Conservation (phyloP, 1,140 invertebrate species). For the Formica selysi region DNA sequence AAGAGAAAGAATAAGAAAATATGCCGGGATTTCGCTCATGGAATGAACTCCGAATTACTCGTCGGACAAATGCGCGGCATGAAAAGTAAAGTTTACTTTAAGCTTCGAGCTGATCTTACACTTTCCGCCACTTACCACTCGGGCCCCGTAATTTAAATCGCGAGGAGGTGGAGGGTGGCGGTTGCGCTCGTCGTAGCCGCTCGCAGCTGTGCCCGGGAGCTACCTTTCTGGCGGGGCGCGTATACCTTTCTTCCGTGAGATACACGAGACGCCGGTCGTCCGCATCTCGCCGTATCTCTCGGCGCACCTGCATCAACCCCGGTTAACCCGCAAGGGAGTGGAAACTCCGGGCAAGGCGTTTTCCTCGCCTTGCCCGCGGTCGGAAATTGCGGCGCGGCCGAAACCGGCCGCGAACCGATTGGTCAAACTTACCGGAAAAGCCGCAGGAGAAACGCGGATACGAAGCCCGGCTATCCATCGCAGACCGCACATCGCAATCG, state of each 20-base stretch:
- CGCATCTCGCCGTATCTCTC: conserved; percentile 41
- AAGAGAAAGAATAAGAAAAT: conserved; percentile 61
- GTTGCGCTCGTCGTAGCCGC: conserved; percentile 3
- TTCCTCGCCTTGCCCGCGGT: conserved; percentile 49
- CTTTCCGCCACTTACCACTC: conserved; percentile 67
- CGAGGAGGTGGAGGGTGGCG: background rate
- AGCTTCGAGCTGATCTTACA: conserved; percentile 71
- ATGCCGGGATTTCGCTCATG: conserved; percentile 69
- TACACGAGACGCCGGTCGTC: conserved; percentile 9
- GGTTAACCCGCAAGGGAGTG: conserved; percentile 37
- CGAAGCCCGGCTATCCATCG: background rate
- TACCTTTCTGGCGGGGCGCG: conserved; percentile 37
- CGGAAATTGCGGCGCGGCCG: conserved; percentile 53
- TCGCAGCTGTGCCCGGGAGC: conserved; percentile 39
- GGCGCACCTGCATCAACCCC: conserved; percentile 52
- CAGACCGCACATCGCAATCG: conserved; percentile 41
- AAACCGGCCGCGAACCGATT: conserved; percentile 41
- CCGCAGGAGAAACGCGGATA: background rate
- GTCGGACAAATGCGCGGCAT: conserved; percentile 79
- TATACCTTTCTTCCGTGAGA: conserved; percentile 44
- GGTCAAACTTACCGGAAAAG: conserved; percentile 53
- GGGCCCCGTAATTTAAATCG: conserved; percentile 65
- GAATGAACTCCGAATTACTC: conserved; percentile 79
- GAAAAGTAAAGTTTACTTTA: conserved; percentile 80
- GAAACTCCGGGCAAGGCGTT: conserved; percentile 57